These are phyloP conservation scores for Varroa destructor DNA, from an alignment of 1,140 invertebrate genomes.

Conservation along the genomic window DNA sequence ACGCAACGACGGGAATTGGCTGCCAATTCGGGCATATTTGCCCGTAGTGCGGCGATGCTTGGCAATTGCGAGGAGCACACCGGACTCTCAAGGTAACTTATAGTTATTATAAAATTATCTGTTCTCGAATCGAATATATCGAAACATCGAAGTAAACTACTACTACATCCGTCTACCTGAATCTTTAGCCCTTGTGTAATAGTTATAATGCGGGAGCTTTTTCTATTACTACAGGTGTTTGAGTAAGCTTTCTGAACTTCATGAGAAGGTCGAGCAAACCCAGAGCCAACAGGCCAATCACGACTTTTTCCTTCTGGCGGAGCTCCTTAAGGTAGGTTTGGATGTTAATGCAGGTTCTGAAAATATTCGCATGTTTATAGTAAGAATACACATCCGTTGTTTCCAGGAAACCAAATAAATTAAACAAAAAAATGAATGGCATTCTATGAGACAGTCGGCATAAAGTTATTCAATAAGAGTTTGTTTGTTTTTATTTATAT, in stretches of 20 bases:
- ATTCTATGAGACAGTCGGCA: no score
- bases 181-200: no score
- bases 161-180: no score
- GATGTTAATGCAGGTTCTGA: no score
- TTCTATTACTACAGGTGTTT: neutral
- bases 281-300: slow-evolving; percentile 83
- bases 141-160: no score
- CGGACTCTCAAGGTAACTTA: slow-evolving; percentile 56
- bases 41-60: slow-evolving; percentile 75
- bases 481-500: no score
- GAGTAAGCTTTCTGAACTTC: slow-evolving; percentile 71
- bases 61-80: slow-evolving; percentile 91
- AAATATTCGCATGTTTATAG: neutral
- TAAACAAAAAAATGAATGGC: no score
- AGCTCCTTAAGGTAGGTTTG: slow-evolving; percentile 57
- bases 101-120: no score
- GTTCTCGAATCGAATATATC: no score
- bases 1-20: slow-evolving; percentile 53
- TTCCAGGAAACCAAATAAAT: no score
- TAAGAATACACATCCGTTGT: neutral
- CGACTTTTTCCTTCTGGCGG: slow-evolving; percentile 81
- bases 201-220: no score
- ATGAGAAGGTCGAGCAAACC: slow-evolving; percentile 75
- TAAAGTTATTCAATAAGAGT: no score
- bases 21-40: slow-evolving; percentile 59